A percentile compares a stretch with the other conserved stretches of the same genome.
Evolutionary conservation across 2,888 invertebrate species (phyloP).

Genomic region (Aleiodes leptofemur): DNA sequence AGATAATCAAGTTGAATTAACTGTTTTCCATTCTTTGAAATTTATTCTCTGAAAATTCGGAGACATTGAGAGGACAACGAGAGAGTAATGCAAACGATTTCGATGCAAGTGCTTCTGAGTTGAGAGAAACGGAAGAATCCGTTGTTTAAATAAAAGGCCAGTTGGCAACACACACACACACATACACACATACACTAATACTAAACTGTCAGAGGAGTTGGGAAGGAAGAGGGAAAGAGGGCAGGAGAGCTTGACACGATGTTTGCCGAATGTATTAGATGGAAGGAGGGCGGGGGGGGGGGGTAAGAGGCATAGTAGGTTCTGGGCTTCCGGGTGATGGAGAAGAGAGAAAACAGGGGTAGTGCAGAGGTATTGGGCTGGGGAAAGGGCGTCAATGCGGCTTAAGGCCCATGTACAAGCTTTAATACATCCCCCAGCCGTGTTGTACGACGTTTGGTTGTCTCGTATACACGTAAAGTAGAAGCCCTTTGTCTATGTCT

Average conservation of each 20-base stretch:
- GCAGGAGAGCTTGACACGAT: conserved; percentile 60
- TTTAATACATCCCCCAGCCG: conserved; percentile 54
- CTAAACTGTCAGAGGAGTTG: conserved; percentile 25
- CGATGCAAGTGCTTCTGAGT: neutral
- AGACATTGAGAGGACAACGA: neutral
- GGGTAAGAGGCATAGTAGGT: conserved; percentile 59
- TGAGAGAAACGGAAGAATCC: conserved; percentile 61
- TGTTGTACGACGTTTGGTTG: conserved; percentile 41
- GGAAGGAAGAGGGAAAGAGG: conserved; percentile 26
- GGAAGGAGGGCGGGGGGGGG: neutral
- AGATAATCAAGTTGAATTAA: no score
- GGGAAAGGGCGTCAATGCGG: conserved; percentile 66
- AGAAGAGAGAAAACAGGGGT: conserved; percentile 38
- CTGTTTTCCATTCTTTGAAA: no score
- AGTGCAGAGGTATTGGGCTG: conserved; percentile 42
- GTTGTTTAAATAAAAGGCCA: conserved; percentile 70
- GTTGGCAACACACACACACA: conserved; percentile 56
- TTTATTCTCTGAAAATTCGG: no score
- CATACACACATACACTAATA: conserved; percentile 16
- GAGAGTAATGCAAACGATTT: conserved; percentile 34
- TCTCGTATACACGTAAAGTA: conserved; percentile 36
- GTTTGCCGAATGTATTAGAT: conserved; percentile 72
- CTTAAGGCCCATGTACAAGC: conserved; percentile 71
- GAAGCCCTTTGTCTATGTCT: conserved; percentile 75
- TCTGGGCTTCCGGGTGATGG: conserved; percentile 46